Conservation (phyloP, 1,140 invertebrate genomes). For the Micrasema minimum region DNA sequence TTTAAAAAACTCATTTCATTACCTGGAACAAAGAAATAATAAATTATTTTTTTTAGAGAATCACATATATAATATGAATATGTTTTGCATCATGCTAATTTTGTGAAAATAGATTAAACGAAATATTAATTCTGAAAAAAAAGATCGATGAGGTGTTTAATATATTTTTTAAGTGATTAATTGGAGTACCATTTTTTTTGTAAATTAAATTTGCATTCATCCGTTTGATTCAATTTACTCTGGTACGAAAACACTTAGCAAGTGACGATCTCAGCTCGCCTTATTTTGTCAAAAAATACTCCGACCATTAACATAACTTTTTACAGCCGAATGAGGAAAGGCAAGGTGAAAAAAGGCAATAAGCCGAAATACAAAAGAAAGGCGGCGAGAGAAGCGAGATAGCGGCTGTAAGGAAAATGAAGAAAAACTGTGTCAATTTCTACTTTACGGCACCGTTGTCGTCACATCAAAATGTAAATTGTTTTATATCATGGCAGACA, state of each 20-base stretch:
- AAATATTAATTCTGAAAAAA: not conserved
- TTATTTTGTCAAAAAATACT: constrained; percentile 30
- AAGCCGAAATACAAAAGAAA: constrained; percentile 39
- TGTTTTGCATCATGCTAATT: not conserved
- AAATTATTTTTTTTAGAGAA: not conserved
- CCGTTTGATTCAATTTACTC: constrained; percentile 13
- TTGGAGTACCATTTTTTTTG: not conserved
- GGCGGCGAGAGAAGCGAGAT: constrained; percentile 19
- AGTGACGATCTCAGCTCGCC: constrained; percentile 13
- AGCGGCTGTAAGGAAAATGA: constrained; percentile 37
- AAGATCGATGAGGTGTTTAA: not conserved
- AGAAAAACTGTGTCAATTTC: constrained; percentile 54
- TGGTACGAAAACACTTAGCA: constrained; percentile 3
- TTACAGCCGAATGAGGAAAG: constrained; percentile 32
- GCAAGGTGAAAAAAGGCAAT: constrained; percentile 38
- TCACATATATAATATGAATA: not conserved
- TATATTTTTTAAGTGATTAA: not conserved
- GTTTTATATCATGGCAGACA: constrained; percentile 44
- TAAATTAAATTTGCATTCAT: constrained; percentile 16
- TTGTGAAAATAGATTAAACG: not conserved
- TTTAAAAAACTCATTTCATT: too few species aligned
- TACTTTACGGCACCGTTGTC: constrained; percentile 50
- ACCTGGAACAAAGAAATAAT: too few species aligned
- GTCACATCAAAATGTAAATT: constrained; percentile 53
- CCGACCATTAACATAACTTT: constrained; percentile 40